Base-by-base conservation (phyloP, 2,797 vertebrate genomes). In the Coreius guichenoti region DNA sequence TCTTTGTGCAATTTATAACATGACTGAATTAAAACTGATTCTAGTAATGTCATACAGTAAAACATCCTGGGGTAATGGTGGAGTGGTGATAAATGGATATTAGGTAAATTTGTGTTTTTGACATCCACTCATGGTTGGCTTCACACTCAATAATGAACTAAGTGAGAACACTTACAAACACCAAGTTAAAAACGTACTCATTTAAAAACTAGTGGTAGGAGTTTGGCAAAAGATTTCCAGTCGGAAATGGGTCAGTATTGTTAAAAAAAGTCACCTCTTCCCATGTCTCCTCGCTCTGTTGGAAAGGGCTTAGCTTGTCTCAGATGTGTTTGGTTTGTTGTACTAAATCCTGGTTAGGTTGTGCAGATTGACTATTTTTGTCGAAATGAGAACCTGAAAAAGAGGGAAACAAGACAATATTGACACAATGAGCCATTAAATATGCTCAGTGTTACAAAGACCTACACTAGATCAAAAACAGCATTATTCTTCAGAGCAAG, bases 301-400 rank as follows among this genome's bases (percentile, higher is more conserved):
- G 17, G 11, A 75, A 39, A 21, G 31, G 29, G 8, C 33, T 23
- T 14, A 0, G 31, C 51, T 58, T 3, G 51, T 54, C n/a, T 29
- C 68, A 19, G 14, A 21, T 19, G 14, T 4, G 33, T 82, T 82
- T 31, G 33, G 26, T 63, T 39, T 81, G 23, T 43, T 81, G n/a
- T 54, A 9, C 0, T 3, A 14, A 72, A 39, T 47, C 47, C 58
- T 29, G 7, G 12, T 19, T 26, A 17, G 13, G 26, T n/a, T 43
- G 29, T 43, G 31, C 4, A 8, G 61, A 29, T 23, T 31, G 49
- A 72, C 91, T 80, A 95, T 92, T 95, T 95, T 86, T 92, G 88
- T 84, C 92, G 93, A 90, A 95, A 95, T 84, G 95, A 95, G 93
- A 96, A 96, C 91, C 95, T 95, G 89, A 0, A 89, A 91, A 90